Evolutionary conservation across 2,797 vertebrate species (phyloP), one percentile per base, ranked within the genome.

Genomic region (Takifugu rubripes): DNA sequence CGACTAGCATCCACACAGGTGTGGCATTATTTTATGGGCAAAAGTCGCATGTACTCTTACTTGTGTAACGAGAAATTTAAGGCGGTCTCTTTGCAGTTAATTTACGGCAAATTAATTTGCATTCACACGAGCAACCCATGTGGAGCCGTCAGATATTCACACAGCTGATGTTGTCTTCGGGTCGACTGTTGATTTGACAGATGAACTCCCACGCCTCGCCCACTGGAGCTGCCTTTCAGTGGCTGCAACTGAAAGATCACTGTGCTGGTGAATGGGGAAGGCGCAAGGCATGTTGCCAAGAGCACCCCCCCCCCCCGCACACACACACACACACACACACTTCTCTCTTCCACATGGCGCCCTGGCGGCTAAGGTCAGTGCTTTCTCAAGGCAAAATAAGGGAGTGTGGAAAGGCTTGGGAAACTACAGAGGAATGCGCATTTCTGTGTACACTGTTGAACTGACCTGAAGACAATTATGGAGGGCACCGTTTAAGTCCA

Each of bases 371-470:
- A 87, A 91, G 90, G 90, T 91, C 91, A 91, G 74, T 27, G 47
- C 76, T 91, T 92, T 92, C 91, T 90, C 89, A 91, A 89, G 88
- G 77, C 84, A 85, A 87, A 88, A 84, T 79, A 85, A 78, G 70
- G 68, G 82, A 83, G 77, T 83, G 84, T 81, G 68, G 80, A 84
- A 83, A 87, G 80, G 78, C 87, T 84, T 88, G 88, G 82, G 75
- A 89, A 89, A 83, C 54, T 70, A 78, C 49, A 72, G 63, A 89
- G 84, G 84, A 89, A 89, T 87, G 83, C 68, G 75, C 64, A 74
- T 83, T 75, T 82, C 65, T 79, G 65, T 77, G 61, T 70, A 62
- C 49, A 52, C 61, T 65, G 56, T 59, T 47, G 61, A 67, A 60
- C 71, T 64, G 78, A 83, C 75, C 65, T 78, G 68, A 58, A 75